Evolutionary conservation across 1,140 invertebrate species (phyloP).

Genomic region (Belonocnema kinseyi): DNA sequence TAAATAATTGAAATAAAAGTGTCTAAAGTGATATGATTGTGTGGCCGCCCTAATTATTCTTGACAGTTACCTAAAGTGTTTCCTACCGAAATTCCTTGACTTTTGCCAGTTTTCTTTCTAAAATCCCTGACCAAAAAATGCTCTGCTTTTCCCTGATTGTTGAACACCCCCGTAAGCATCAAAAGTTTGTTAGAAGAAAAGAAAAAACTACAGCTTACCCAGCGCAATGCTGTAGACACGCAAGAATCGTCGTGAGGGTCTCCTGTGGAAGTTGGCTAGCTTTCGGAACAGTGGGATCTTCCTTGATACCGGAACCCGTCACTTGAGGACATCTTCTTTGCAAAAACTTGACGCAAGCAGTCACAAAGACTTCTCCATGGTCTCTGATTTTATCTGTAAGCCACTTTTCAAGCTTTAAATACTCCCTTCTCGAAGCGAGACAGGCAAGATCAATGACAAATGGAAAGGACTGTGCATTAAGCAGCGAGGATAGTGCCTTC

Average conservation of each 20-base stretch:
- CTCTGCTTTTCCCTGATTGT: too few relatives aligned
- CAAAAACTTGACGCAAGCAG: constrained; percentile 89
- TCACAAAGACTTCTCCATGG: constrained; percentile 92
- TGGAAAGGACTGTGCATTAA: constrained; percentile 94
- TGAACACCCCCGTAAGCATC: too few relatives aligned
- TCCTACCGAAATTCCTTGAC: too few relatives aligned
- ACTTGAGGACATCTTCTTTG: constrained; percentile 92
- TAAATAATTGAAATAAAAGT: too few relatives aligned
- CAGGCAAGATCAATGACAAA: constrained; percentile 99
- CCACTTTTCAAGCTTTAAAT: constrained; percentile 99
- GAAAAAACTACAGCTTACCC: constrained; percentile 69
- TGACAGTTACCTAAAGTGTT: too few relatives aligned
- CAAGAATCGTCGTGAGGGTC: constrained; percentile 90
- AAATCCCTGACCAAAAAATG: too few relatives aligned
- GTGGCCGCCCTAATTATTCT: too few relatives aligned
- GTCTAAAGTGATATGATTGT: too few relatives aligned
- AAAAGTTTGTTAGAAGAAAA: too few relatives aligned
- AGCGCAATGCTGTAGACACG: constrained; percentile 86
- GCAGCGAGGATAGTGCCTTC: constrained; percentile 93
- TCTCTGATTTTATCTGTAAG: constrained; percentile 96
- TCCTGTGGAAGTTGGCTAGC: constrained; percentile 91
- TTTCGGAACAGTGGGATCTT: constrained; percentile 86
- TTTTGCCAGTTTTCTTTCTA: too few relatives aligned
- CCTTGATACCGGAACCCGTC: constrained; percentile 83
- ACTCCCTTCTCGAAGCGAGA: constrained; percentile 95